Evolutionary conservation across 1,140 invertebrate species (phyloP).

Genomic region (Hyles vespertilio): DNA sequence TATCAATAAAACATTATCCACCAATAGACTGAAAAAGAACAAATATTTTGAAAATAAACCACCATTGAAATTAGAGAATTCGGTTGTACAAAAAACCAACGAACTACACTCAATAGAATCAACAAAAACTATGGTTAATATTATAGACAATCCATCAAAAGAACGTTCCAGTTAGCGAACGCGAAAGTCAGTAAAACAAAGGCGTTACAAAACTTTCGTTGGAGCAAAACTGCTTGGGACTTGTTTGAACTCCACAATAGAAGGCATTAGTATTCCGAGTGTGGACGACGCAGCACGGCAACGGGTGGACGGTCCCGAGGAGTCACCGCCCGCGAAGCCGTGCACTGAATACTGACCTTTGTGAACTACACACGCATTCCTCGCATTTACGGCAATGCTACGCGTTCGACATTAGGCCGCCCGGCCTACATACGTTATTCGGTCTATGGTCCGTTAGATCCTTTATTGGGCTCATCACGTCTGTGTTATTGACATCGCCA

Average conservation of each 20-base stretch:
- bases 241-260: constrained; percentile 41
- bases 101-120: no score
- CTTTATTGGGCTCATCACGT: constrained; percentile 27
- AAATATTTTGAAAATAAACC: neutral
- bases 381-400: constrained; percentile 38
- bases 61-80: no score
- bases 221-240: constrained; percentile 32
- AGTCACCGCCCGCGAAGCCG: constrained; percentile 62
- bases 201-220: constrained; percentile 64
- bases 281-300: constrained; percentile 37
- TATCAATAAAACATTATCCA: neutral
- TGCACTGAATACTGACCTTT: constrained; percentile 58
- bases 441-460: constrained; percentile 49
- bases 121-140: constrained; percentile 10
- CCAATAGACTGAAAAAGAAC: constrained; percentile 19
- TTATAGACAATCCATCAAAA: constrained; percentile 40
- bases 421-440: constrained; percentile 56
- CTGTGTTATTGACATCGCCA: no score
- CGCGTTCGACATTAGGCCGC: constrained; percentile 52
- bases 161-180: constrained; percentile 53
- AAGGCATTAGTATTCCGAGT: constrained; percentile 60
- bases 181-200: constrained; percentile 63
- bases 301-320: constrained; percentile 50
- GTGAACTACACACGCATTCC: constrained; percentile 39
- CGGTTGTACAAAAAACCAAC: no score